A percentile compares a stretch with the other conserved stretches of the same genome.
Conservation (phyloP, 2,113 vertebrate species). For the Platichthys stellatus region DNA sequence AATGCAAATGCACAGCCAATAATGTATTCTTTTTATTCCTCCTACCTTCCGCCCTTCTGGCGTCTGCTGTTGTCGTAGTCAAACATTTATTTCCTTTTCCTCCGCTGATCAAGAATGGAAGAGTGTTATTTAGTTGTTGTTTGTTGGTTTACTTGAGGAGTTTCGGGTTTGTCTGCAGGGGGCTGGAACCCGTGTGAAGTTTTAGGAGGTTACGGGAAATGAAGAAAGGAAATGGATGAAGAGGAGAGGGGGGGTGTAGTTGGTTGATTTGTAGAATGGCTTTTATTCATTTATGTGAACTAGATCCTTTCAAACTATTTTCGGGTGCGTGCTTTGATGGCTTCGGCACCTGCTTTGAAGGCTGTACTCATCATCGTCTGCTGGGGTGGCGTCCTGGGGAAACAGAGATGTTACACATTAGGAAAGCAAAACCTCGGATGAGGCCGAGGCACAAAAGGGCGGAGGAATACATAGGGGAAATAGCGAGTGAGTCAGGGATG, state of each 20-base stretch:
- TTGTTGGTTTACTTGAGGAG: conserved; percentile 51
- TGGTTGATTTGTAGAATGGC: neutral
- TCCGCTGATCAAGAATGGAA: conserved; percentile 59
- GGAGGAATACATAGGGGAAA: conserved; percentile 19
- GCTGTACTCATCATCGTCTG: conserved; percentile 34
- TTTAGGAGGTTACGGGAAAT: conserved; percentile 35
- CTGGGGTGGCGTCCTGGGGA: conserved; percentile 33
- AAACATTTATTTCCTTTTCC: conserved; percentile 42
- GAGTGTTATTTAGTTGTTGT: conserved; percentile 53
- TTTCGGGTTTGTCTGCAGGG: conserved; percentile 14
- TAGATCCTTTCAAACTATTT: conserved; percentile 46
- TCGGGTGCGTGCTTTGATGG: conserved; percentile 45
- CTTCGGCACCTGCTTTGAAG: conserved; percentile 40
- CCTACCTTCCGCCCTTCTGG: conserved; percentile 36
- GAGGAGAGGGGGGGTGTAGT: neutral
- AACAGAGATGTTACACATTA: conserved; percentile 59
- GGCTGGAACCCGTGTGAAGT: conserved; percentile 34
- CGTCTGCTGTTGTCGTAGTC: conserved; percentile 22
- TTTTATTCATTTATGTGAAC: conserved; percentile 59
- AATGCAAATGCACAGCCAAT: conserved; percentile 48
- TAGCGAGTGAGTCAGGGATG: neutral
- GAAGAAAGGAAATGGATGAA: conserved; percentile 29
- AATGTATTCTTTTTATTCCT: conserved; percentile 62
- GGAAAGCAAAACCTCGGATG: conserved; percentile 51
- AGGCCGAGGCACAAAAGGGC: conserved; percentile 17